phyloP scores from a whole-genome alignment of 2,797 vertebrate genomes.

The Delichon dasypus region DNA sequence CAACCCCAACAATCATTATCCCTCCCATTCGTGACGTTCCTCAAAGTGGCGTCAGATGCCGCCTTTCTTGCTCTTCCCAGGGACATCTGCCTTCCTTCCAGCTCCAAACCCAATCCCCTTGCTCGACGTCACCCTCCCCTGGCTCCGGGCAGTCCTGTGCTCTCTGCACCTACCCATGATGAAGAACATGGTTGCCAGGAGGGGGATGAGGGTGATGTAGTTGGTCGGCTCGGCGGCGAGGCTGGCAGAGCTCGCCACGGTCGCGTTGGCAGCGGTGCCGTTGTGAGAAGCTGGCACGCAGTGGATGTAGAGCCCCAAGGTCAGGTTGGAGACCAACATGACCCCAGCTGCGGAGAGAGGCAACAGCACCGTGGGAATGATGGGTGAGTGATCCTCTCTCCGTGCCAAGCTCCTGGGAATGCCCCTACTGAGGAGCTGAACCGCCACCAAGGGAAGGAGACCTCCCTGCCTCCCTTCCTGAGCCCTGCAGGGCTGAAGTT shows the following conservation, averaged over 20 bases:
- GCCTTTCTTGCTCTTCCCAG: not conserved
- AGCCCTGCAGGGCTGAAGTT: not conserved
- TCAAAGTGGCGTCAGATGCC: not conserved
- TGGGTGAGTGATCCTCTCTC: not conserved
- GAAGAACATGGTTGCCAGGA: slow-evolving; percentile 88
- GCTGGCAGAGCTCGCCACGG: not conserved
- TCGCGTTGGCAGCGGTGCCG: not conserved
- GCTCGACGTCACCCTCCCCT: not conserved
- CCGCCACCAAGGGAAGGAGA: not conserved
- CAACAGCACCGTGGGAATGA: not conserved
- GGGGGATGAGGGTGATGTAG: slow-evolving; percentile 80
- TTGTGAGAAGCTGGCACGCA: slow-evolving; percentile 41
- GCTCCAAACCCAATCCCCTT: not conserved
- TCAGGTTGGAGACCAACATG: slow-evolving; percentile 85
- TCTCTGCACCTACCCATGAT: slow-evolving; percentile 84
- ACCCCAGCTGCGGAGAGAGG: slow-evolving; percentile 70
- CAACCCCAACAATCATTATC: not conserved
- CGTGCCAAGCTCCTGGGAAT: fast-evolving
- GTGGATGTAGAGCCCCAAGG: slow-evolving; percentile 82
- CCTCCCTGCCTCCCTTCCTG: not conserved
- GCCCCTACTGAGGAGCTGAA: not conserved
- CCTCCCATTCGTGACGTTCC: not conserved
- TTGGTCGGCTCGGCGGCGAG: not conserved
- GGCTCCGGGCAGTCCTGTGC: not conserved
- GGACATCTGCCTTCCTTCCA: not conserved